Base-by-base conservation (phyloP, 2,797 vertebrate genomes). In the Sebastes matsubarae region DNA sequence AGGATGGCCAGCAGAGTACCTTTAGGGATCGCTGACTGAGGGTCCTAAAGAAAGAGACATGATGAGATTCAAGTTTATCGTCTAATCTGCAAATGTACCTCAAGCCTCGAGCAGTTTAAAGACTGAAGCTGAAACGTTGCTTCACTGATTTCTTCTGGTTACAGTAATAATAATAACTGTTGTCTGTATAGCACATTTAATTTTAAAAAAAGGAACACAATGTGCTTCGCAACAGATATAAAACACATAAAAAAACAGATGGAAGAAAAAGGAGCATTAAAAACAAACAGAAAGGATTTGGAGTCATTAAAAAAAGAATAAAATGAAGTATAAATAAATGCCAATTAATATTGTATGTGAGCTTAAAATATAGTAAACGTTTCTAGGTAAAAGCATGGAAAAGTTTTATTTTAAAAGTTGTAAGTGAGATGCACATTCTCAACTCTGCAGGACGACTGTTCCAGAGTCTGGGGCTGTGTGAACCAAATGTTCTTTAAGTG, bases 1-100 rank as follows among this genome's bases (percentile, higher is more conserved):
- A 99, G 93, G 93, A 99, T 99, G 94, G 98, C 98, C 93, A 99
- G 91, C 50, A 99, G 92, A 1, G 98, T 99, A 89, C 98, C 98
- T 96, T 97, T 99, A 79, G 98, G 98, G 90, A 99, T 99, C 46
- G 98, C 97, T 85, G 94, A 97, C 93, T 99, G 98, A 77, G 98
- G 98, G 90, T 99, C 98, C 98, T 99, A 7, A 24, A 69, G 18
- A 61, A 2, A 84, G 63, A 95, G 86, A 83, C 20, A 87, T 1
- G 9, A 71, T 2, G 32, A 46, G 7, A 54, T 63, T 42, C 4
- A 69, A 7, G 13, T 65, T 77, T 60, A 55, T 2, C 66, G 10
- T 22, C 2, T 60, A 6, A 9, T 36, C 20, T 7, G 8, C 3
- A 42, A 13, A 14, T 24, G 29, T 5, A 24, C 5, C 7, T 13